These are phyloP conservation scores for Mechanitis messenoides DNA, from an alignment of 2,888 invertebrate genomes.

Conservation along the genomic window DNA sequence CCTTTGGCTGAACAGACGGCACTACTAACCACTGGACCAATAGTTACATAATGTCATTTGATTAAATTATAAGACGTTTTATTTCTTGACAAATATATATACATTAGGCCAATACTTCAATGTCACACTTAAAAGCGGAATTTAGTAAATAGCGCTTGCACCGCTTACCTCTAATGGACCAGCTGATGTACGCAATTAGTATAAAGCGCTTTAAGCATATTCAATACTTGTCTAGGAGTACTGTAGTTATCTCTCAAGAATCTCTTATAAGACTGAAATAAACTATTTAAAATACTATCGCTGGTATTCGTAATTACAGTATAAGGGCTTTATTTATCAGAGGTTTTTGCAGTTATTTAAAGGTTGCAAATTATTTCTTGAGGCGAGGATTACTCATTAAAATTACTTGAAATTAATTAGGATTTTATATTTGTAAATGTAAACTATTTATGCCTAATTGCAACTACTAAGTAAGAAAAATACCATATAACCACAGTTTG, in stretches of 20 bases:
- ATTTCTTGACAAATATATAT: conserved; percentile 11
- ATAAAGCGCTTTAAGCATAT: conserved; percentile 33
- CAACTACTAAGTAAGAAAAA: too few relatives aligned
- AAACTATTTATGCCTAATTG: too few relatives aligned
- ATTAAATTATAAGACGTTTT: too few relatives aligned
- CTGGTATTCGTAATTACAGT: conserved; percentile 24
- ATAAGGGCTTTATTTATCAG: conserved; percentile 28
- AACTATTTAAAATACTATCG: conserved; percentile 24
- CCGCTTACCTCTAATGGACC: conserved; percentile 31
- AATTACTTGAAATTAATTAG: conserved; percentile 1
- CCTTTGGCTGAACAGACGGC: too few relatives aligned
- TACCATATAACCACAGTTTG: neutral
- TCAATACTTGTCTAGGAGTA: conserved; percentile 18
- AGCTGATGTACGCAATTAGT: conserved; percentile 36
- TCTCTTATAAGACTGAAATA: conserved; percentile 8
- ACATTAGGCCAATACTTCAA: conserved; percentile 36
- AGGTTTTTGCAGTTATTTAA: conserved; percentile 23
- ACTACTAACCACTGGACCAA: too few relatives aligned
- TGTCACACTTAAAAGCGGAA: conserved; percentile 37
- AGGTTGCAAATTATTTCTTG: conserved; percentile 23
- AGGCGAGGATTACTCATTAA: conserved; percentile 3
- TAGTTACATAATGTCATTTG: too few relatives aligned
- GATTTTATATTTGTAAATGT: neutral
- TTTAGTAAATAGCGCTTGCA: conserved; percentile 27
- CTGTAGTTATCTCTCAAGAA: conserved; percentile 12